Conservation (phyloP, 2,113 vertebrate genomes). For the Urocolius indicus region DNA sequence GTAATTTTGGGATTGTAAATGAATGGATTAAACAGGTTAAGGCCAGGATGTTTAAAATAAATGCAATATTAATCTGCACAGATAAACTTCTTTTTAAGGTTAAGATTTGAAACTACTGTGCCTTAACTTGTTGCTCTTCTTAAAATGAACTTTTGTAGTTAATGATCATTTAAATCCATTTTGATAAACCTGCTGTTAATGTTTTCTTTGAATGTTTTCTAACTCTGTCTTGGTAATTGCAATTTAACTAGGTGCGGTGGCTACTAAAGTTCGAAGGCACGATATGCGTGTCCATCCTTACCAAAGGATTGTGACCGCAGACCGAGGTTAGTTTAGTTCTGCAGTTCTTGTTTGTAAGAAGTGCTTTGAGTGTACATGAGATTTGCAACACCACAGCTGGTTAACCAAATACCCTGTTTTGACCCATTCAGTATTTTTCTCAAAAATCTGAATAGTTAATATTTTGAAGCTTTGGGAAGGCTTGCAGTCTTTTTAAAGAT, state of each 20-base stretch:
- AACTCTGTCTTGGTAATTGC: constrained; percentile 98
- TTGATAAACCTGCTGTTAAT: constrained; percentile 91
- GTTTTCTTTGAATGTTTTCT: constrained; percentile 87
- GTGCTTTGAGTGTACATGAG: constrained; percentile 78
- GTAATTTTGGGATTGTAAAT: constrained; percentile 80
- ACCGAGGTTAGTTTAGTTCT: constrained; percentile 99
- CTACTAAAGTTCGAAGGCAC: constrained; percentile 99
- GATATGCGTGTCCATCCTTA: constrained; percentile 99
- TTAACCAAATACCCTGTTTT: constrained; percentile 62
- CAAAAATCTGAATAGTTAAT: not conserved
- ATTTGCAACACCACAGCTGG: constrained; percentile 84
- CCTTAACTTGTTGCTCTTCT: constrained; percentile 89
- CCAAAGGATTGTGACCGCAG: constrained; percentile 99
- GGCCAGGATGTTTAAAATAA: constrained; percentile 81
- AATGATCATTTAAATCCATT: constrained; percentile 86
- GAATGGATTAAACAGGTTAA: constrained; percentile 81
- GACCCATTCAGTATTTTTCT: constrained; percentile 28
- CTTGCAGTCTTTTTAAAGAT: not conserved
- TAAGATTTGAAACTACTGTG: constrained; percentile 88
- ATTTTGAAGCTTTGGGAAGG: constrained; percentile 39
- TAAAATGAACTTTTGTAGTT: constrained; percentile 84
- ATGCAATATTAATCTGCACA: constrained; percentile 86
- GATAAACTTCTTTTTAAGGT: constrained; percentile 76
- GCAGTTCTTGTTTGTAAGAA: constrained; percentile 85
- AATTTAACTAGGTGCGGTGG: constrained; percentile 99